Base-by-base conservation (phyloP, 2,888 invertebrate species). In the Rambutsinella grinnellia region DNA sequence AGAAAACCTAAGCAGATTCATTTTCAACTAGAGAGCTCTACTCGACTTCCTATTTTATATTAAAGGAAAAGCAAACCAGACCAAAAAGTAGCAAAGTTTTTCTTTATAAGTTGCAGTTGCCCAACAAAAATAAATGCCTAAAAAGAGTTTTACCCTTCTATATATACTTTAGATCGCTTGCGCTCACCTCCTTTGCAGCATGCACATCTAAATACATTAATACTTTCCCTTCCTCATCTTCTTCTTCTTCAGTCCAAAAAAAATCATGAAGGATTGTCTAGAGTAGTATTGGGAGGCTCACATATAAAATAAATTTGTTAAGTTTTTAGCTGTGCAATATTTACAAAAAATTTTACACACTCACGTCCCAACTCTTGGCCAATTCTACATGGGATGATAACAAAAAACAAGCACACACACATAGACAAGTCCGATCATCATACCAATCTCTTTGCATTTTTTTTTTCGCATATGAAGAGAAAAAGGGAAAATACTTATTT, bases 221-320 rank as follows among this genome's bases (percentile, higher is more conserved):
- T 65, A 72, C 71, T 72, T 72, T 72, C 71, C 58, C 65, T 72
- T 72, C 71, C 60, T 72, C 56, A 56, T 26, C 24, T n/a, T 57
- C 23, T 65, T 62, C 47, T 47, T 68, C 28, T 21, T 47, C 21
- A 61, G 46, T 53, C 21, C 47, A 47, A 26, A n/a, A 57, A 53
- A 21, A 56, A 26, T 21, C 23, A 23, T 21, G 21, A 23, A 53
- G 19, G 17, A 5, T 5, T 53, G 21, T 21, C 13, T 19, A 19
- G 13, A 10, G 47, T 6, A 2, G 47, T 6, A 10, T 17, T 17
- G 47, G 19, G 47, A 47, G 13, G 46, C 46, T 65, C 65, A 46
- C 36, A 36, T 36, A 36, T 36, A 36, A 36, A 36, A 36, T 36
- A 36, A 36, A 36, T 36, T 36, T 8, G 36, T 36, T 13, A 36